Conservation (phyloP, 2,797 vertebrate genomes). For the Schizothorax lantsangensis region DNA sequence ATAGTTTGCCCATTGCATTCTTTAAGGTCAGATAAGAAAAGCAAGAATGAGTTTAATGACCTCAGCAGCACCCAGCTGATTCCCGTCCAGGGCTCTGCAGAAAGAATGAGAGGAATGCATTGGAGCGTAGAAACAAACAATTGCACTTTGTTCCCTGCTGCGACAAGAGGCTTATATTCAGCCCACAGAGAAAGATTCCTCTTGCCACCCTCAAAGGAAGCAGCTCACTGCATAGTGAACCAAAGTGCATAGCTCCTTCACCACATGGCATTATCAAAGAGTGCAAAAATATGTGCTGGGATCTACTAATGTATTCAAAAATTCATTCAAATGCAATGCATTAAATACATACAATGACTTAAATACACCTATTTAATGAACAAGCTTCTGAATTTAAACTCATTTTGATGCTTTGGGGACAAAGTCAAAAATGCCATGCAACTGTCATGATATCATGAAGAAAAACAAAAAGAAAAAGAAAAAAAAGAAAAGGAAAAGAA, state of each 20-base stretch:
- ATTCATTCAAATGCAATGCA: neutral
- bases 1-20: slow-evolving; percentile 7
- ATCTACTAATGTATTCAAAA: neutral
- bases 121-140: slow-evolving; percentile 91
- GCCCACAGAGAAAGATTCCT: slow-evolving; percentile 38
- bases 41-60: slow-evolving; percentile 89
- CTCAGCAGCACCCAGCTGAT: slow-evolving; percentile 94
- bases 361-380: neutral
- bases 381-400: neutral
- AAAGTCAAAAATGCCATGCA: neutral
- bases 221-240: neutral
- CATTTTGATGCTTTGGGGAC: neutral
- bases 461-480: neutral
- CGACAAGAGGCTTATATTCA: slow-evolving; percentile 55
- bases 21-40: slow-evolving; percentile 50
- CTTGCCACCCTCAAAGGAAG: slow-evolving; percentile 1
- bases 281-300: slow-evolving; percentile 25
- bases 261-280: neutral
- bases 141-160: slow-evolving; percentile 83
- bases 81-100: slow-evolving; percentile 83
- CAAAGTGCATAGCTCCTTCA: neutral
- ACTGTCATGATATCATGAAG: neutral
- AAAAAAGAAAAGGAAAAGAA: neutral
- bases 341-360: neutral
- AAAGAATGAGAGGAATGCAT: slow-evolving; percentile 94